phyloP scores from a whole-genome alignment of 2,113 vertebrate species.

The Girardinichthys multiradiatus region DNA sequence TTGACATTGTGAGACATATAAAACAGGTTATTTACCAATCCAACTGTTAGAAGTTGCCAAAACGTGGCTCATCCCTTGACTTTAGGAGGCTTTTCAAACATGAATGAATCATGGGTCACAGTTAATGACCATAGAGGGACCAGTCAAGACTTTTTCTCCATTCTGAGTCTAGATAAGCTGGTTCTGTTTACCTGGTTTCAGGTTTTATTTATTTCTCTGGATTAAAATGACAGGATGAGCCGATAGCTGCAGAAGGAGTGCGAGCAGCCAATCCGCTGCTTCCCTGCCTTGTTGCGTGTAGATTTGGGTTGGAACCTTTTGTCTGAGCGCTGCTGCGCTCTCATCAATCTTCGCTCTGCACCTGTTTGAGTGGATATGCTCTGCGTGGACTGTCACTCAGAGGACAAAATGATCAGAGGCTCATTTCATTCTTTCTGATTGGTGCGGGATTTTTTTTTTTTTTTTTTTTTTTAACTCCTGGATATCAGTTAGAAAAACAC shows the following conservation, averaged over 20 bases:
- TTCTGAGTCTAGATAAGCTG: too few relatives aligned
- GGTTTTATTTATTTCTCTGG: too few relatives aligned
- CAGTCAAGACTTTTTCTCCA: too few relatives aligned
- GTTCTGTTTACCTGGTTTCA: too few relatives aligned
- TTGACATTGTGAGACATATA: too few relatives aligned
- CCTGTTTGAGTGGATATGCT: conserved; percentile 23
- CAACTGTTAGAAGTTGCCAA: too few relatives aligned
- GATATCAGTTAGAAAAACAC: conserved; percentile 10
- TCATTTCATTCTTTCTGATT: neutral
- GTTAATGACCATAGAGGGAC: too few relatives aligned
- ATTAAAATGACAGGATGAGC: neutral
- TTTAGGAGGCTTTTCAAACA: too few relatives aligned
- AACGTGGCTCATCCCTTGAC: too few relatives aligned
- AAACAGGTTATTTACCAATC: too few relatives aligned
- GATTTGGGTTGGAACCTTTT: conserved; percentile 37
- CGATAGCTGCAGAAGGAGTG: neutral
- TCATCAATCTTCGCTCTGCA: conserved; percentile 36
- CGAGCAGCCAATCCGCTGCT: conserved; percentile 60
- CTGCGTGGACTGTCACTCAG: conserved; percentile 1
- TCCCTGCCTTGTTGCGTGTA: conserved; percentile 29
- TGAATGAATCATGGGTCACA: too few relatives aligned
- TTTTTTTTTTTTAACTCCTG: neutral
- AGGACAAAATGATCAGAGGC: conserved; percentile 7
- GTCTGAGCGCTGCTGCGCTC: conserved; percentile 7
- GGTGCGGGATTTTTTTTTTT: neutral